A percentile compares a stretch with the other conserved stretches of the same genome.
Conservation (phyloP, 92 coral and sea anemone species). For the Epizoanthus ramosus region DNA sequence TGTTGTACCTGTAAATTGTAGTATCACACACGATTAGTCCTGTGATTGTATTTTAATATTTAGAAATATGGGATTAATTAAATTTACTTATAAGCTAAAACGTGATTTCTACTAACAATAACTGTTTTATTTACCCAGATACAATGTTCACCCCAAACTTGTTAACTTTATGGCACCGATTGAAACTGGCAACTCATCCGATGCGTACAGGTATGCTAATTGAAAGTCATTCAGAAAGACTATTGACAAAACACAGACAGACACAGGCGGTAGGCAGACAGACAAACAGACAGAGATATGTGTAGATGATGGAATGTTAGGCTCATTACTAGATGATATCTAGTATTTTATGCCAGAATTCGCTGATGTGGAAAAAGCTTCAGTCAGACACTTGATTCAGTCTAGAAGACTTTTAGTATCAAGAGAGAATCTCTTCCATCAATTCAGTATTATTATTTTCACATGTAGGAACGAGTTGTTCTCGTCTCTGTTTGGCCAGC, state of each 20-base stretch:
- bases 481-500: slow-evolving; percentile 88
- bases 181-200: slow-evolving; percentile 77
- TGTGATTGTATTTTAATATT: no score
- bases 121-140: slow-evolving; percentile 48
- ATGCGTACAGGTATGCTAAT: slow-evolving; percentile 82
- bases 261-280: background rate
- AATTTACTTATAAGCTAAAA: background rate
- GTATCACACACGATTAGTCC: no score
- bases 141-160: slow-evolving; percentile 86
- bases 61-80: no score
- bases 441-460: background rate
- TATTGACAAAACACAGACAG: background rate
- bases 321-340: no score
- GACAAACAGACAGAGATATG: background rate
- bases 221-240: background rate
- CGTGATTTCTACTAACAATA: background rate
- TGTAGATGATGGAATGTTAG: no score
- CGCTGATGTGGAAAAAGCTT: no score
- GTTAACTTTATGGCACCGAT: slow-evolving; percentile 97
- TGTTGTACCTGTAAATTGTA: no score
- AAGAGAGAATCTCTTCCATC: background rate
- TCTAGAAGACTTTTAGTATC: background rate
- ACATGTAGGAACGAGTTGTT: slow-evolving; percentile 85
- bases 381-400: no score
- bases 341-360: no score